Evolutionary conservation across 2,113 vertebrate species (phyloP), one percentile per base, ranked within the genome.

Genomic region (Vulpes vulpes): DNA sequence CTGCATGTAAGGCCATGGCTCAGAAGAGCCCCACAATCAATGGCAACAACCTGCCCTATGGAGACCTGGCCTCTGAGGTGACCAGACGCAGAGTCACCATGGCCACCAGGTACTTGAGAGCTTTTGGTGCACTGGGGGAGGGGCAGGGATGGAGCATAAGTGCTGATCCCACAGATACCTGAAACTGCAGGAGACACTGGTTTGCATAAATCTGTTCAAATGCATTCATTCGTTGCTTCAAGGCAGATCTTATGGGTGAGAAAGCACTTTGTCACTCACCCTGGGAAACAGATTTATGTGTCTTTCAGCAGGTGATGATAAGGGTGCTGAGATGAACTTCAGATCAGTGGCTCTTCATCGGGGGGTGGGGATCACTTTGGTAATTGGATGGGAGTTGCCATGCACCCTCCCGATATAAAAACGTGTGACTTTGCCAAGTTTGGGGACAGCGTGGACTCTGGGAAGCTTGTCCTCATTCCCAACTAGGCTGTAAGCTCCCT

Each of bases 61-160:
- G 65, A 64, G 97, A 98, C 95, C 94, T 98, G 86, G 87, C 71
- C 67, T 97, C 94, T 0, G 94, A 97, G n/a, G 96, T 98, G 92
- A 90, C 59, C 81, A 97, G 93, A n/a, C 96, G 97, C 22, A 92
- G 98, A n/a, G 59, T 60, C 4, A 86, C 92, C 81, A 96, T 98
- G 98, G 67, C 43, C 30, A 78, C 8, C 1, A 97, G 98, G 98
- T 98, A 98, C n/a, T 25, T 4, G 3, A 32, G 25, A 12, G 16
- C 43, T 38, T 20, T 5, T 6, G 8, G 51, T 3, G 69, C 20
- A 1, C 53, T 5, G 4, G 30, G 5, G 38, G 1, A 23, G 15
- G 23, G 32, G 49, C 3, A 35, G 62, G 89, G 55, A 5, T 3
- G 35, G 53, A 10, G 30, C 49, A 4, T 7, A 5, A 23, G 10